phyloP scores from a whole-genome alignment of 2,888 invertebrate genomes.

The Nezara viridula region DNA sequence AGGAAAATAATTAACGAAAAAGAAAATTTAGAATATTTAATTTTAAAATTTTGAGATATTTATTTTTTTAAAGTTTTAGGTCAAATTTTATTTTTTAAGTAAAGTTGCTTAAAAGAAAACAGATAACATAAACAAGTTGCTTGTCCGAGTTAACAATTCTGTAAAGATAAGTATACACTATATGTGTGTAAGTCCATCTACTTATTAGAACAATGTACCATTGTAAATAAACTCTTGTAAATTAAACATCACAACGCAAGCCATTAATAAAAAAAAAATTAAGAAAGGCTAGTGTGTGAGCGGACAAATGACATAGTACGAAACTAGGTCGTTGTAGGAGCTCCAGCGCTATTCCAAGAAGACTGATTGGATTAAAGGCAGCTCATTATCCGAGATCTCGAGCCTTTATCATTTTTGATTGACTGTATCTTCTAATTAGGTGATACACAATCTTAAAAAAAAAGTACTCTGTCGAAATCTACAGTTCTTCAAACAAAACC shows the following conservation, averaged over 20 bases:
- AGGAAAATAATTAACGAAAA: no score
- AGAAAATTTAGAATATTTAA: no score
- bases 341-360: not conserved
- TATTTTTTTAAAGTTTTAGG: no score
- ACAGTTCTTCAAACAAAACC: not conserved
- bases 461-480: not conserved
- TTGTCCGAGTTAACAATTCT: no score
- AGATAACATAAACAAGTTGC: no score
- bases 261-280: not conserved
- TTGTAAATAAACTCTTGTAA: not conserved
- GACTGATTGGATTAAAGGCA: not conserved
- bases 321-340: conserved; percentile 12
- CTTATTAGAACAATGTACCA: no score
- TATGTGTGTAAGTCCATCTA: no score
- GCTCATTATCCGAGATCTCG: not conserved
- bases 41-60: no score
- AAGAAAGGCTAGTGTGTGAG: not conserved
- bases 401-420: not conserved
- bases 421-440: not conserved
- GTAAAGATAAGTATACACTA: no score
- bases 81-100: no score
- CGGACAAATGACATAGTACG: not conserved
- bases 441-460: not conserved
- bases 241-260: not conserved
- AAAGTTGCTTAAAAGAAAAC: no score